Percentiles rank a stretch among this genome's conserved stretches.
phyloP scores from a whole-genome alignment of 2,113 vertebrate genomes.

The Phasianus colchicus region DNA sequence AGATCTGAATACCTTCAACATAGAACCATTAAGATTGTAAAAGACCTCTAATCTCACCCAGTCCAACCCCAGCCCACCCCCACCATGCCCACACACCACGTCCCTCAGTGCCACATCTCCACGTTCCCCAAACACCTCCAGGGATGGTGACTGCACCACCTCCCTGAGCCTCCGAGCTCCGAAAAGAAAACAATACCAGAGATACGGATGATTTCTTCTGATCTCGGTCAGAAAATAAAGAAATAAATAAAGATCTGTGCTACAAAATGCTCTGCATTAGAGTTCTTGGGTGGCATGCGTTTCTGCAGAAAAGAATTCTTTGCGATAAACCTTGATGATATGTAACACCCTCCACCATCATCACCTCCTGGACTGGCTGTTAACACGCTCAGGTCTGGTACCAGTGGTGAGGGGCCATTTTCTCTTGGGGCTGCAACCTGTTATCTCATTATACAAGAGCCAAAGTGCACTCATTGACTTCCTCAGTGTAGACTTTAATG shows the following conservation, averaged over 20 bases:
- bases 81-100: too few relatives aligned
- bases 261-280: not conserved
- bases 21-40: too few relatives aligned
- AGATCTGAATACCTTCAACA: not conserved
- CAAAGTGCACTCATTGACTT: not conserved
- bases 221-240: not conserved
- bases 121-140: too few relatives aligned
- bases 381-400: fast-evolving
- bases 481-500: not conserved
- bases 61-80: too few relatives aligned
- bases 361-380: not conserved
- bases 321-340: not conserved
- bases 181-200: not conserved
- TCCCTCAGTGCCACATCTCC: too few relatives aligned
- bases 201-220: not conserved
- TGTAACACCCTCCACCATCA: not conserved
- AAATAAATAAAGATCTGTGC: not conserved
- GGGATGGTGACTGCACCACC: too few relatives aligned
- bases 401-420: not conserved
- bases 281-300: fast-evolving
- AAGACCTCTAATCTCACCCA: too few relatives aligned
- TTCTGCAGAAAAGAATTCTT: not conserved
- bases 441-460: fast-evolving
- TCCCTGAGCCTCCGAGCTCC: not conserved
- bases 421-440: not conserved